phyloP scores from a whole-genome alignment of 2,888 invertebrate species.

The Napeogenes sylphis region DNA sequence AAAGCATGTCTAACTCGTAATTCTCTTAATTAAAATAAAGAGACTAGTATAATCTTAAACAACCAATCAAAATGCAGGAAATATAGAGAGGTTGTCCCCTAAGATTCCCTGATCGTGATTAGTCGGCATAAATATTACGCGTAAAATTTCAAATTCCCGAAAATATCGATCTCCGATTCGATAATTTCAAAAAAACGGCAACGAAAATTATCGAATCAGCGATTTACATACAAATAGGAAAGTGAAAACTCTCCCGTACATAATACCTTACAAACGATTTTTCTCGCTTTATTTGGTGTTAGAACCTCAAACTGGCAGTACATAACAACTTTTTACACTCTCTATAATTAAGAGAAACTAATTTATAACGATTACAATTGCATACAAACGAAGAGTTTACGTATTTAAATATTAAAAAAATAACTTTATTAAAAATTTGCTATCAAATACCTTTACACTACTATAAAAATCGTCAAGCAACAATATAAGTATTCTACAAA shows the following conservation, averaged over 20 bases:
- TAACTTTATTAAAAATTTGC: constrained; percentile 54
- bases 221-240: constrained; percentile 35
- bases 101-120: constrained; percentile 11
- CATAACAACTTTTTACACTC: constrained; percentile 55
- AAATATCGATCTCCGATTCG: constrained; percentile 23
- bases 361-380: constrained; percentile 49
- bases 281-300: constrained; percentile 60
- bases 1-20: constrained; percentile 8
- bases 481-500: constrained; percentile 27
- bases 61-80: constrained; percentile 10
- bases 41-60: constrained; percentile 15
- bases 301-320: constrained; percentile 72
- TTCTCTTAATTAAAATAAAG: constrained; percentile 15
- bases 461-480: constrained; percentile 46
- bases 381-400: constrained; percentile 41
- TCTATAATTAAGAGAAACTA: constrained; percentile 42
- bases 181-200: constrained; percentile 21
- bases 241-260: constrained; percentile 44
- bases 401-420: constrained; percentile 44
- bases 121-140: constrained; percentile 11
- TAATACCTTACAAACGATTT: constrained; percentile 45
- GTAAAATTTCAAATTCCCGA: constrained; percentile 22
- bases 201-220: constrained; percentile 21
- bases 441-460: constrained; percentile 54
- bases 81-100: neutral